Evolutionary conservation across 1,140 invertebrate species (phyloP), one percentile per base, ranked within the genome.

Genomic region (Habropoda laboriosa): DNA sequence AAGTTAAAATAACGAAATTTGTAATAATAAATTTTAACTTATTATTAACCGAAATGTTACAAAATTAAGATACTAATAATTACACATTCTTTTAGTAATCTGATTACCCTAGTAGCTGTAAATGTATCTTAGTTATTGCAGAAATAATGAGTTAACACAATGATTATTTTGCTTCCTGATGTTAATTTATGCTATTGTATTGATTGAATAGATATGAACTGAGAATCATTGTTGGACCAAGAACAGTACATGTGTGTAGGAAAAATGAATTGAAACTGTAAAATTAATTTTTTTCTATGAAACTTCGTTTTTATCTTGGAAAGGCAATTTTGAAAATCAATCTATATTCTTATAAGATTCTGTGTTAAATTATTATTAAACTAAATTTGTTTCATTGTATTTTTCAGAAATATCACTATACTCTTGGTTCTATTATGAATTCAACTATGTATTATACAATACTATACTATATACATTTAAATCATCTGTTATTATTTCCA

Each of bases 191-290:
- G 47, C 32, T 21, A 21, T 27, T 47, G 0, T n/a, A 8, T 38
- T 35, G 3, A 13, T 42, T 21, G 6, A 30, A 32, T 12, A 0
- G n/a, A 6, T 10, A 30, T 21, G 30, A 47, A 45, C 4, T 1
- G 63, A 66, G 47, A 66, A 30, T n/a, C 16, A n/a, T 40, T 40
- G n/a, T 63, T 42, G 40, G 40, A 40, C 60, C n/a, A 63, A 63
- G 60, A 61, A 61, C 38, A 4, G 10, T 40, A 16, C 40, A 24
- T 6, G 6, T 61, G n/a, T 40, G 13, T 16, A 58, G 18, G 16
- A 18, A 42, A 21, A 45, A 45, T 18, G 30, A 18, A 32, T 57
- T 12, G n/a, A 21, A 35, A 21, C 4, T 58, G 2, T 21, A 3
- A 58, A 21, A 12, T n/a, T n/a, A n/a, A n/a, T n/a, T n/a, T n/a